Percentiles rank a stretch among this genome's conserved stretches.
Evolutionary conservation across 2,113 vertebrate genomes (phyloP).

Genomic region (Prietella phreatophila): DNA sequence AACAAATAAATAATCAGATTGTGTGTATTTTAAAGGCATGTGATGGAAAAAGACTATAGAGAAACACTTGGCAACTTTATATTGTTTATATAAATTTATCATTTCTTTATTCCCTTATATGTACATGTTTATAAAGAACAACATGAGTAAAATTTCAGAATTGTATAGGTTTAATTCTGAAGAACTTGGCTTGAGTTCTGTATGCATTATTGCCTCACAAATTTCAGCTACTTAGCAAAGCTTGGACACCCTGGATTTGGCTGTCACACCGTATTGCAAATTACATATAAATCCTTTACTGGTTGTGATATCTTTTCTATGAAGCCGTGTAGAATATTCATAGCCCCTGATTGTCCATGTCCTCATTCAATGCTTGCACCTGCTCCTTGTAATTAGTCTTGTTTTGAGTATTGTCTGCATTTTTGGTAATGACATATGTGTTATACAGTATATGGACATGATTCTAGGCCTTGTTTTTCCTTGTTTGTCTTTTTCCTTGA

Average conservation of each 20-base stretch:
- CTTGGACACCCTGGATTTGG: neutral
- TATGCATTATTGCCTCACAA: neutral
- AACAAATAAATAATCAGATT: neutral
- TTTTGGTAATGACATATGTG: neutral
- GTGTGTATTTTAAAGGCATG: neutral
- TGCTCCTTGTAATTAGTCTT: neutral
- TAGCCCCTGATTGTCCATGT: slow-evolving; percentile 5
- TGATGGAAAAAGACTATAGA: neutral
- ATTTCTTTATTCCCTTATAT: no score
- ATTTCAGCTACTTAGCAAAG: slow-evolving; percentile 19
- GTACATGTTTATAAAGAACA: no score
- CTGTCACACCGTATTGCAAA: slow-evolving; percentile 2
- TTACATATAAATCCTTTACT: slow-evolving; percentile 8
- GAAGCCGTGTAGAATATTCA: slow-evolving; percentile 7
- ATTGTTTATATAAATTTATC: no score
- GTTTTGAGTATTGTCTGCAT: neutral
- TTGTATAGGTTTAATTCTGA: slow-evolving; percentile 1
- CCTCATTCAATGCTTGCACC: slow-evolving; percentile 12
- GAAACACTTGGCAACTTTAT: no score
- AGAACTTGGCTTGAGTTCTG: neutral
- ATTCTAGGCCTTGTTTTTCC: neutral
- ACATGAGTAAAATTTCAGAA: neutral
- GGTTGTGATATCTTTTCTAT: slow-evolving; percentile 1
- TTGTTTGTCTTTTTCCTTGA: neutral
- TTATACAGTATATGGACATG: neutral